Evolutionary conservation across 64 coral and sea anemone genomes (phyloP).

Genomic region (Platygyra sinensis): DNA sequence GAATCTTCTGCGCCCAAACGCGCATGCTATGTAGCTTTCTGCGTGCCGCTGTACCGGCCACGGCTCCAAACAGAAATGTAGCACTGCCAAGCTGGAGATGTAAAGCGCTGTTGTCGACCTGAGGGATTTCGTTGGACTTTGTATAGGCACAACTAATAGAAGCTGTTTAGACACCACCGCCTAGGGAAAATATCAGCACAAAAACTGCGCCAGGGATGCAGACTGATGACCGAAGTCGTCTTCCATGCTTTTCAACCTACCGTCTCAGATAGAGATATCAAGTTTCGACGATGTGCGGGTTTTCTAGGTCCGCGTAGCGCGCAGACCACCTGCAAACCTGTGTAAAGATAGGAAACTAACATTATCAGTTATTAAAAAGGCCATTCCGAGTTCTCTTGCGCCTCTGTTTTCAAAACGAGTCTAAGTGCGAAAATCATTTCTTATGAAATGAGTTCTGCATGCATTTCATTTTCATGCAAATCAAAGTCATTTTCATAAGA

Average conservation of each 20-base stretch:
- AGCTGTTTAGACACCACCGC: slow-evolving; percentile 8
- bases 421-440: no score
- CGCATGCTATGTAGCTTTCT: slow-evolving; percentile 37
- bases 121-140: slow-evolving; percentile 25
- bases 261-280: background rate
- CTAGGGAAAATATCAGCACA: background rate
- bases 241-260: background rate
- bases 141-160: slow-evolving; percentile 5
- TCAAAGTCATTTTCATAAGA: no score
- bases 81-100: background rate
- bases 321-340: background rate
- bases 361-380: background rate
- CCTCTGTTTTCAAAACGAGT: no score
- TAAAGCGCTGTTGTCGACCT: slow-evolving; percentile 9
- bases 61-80: background rate
- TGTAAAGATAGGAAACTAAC: background rate
- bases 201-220: slow-evolving; percentile 26
- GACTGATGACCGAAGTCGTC: background rate
- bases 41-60: slow-evolving; percentile 19
- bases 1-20: background rate
- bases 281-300: background rate
- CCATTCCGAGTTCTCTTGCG: no score
- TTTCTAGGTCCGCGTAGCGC: background rate
- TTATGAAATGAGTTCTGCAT: no score
- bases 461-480: no score